Base-by-base conservation (phyloP, 1,140 invertebrate species). In the Carcinoscorpius rotundicauda region DNA sequence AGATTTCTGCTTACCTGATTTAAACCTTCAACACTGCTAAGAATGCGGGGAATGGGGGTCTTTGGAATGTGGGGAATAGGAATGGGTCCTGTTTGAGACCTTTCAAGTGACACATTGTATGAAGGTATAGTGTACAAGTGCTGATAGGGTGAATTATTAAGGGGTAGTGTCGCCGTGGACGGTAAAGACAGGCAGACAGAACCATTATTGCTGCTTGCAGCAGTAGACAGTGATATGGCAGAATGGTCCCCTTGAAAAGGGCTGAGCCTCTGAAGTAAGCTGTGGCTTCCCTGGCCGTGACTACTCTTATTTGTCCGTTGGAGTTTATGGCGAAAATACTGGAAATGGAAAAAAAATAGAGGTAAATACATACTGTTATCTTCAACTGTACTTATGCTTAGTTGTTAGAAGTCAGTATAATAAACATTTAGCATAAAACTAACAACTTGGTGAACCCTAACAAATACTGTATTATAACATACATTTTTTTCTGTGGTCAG, bases 21-120 rank as follows among this genome's bases (percentile, higher is more conserved):
- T 3, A 91, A 80, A 53, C 87, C 88, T 78, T 91, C 88, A 48
- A 90, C 87, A 61, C 88, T 91, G 69, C 85, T 89, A 64, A 87
- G 81, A 78, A 89, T 86, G 64, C 86, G 83, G 71, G 84, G 73
- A 60, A 72, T 62, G 48, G 80, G 73, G 48, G 71, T 66, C 72
- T 82, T 81, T 29, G 29, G 82, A 74, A 80, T 82, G 72, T 80
- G 78, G 74, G 82, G 81, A 65, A 74, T 74, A 53, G 68, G 64
- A 52, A 73, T 68, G n/a, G 73, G 65, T 55, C 72, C 72, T 48
- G 71, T 70, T 48, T 57, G 60, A 5, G 29, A 29, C 29, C 29
- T 29, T 29, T 29, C 29, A 29, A 1, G 29, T 29, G 29, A 29
- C 29, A 29, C 29, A 29, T 29, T 29, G 29, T 29, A 29, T 29